Conservation (phyloP, 1,140 invertebrate species). For the Octopus sinensis region DNA sequence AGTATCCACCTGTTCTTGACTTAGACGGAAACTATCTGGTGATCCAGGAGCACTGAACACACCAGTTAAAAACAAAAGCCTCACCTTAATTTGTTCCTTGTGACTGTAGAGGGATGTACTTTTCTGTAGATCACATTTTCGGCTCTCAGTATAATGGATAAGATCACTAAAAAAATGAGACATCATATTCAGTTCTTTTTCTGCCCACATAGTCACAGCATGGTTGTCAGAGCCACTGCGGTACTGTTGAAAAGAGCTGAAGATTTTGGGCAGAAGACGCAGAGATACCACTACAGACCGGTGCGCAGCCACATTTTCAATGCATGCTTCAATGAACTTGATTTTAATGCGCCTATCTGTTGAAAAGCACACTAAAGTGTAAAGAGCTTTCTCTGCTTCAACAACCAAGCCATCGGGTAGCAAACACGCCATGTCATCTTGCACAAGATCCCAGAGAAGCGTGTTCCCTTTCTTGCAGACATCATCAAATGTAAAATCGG, state of each 20-base stretch:
- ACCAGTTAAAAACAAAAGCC: constrained; percentile 85
- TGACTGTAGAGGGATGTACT: constrained; percentile 88
- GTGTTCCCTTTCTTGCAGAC: constrained; percentile 76
- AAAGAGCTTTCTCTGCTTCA: constrained; percentile 87
- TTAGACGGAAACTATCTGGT: constrained; percentile 81
- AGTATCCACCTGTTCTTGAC: constrained; percentile 82
- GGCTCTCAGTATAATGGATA: constrained; percentile 54
- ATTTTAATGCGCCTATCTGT: constrained; percentile 80
- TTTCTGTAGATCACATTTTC: constrained; percentile 76
- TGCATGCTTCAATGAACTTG: constrained; percentile 91
- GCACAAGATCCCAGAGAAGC: constrained; percentile 87
- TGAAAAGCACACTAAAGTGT: constrained; percentile 83
- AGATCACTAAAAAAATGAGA: constrained; percentile 84
- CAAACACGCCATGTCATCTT: constrained; percentile 83
- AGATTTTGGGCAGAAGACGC: constrained; percentile 80
- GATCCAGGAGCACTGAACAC: constrained; percentile 87
- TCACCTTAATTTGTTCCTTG: constrained; percentile 84
- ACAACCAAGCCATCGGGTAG: constrained; percentile 81
- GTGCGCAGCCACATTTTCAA: constrained; percentile 84
- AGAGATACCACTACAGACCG: constrained; percentile 79
- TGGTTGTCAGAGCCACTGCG: constrained; percentile 61
- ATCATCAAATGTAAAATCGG: constrained; percentile 48
- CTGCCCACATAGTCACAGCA: constrained; percentile 70
- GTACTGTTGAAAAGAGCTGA: constrained; percentile 87
- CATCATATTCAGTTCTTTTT: constrained; percentile 86